Conservation (phyloP, 2,888 invertebrate species). For the Yponomeuta cagnagella region DNA sequence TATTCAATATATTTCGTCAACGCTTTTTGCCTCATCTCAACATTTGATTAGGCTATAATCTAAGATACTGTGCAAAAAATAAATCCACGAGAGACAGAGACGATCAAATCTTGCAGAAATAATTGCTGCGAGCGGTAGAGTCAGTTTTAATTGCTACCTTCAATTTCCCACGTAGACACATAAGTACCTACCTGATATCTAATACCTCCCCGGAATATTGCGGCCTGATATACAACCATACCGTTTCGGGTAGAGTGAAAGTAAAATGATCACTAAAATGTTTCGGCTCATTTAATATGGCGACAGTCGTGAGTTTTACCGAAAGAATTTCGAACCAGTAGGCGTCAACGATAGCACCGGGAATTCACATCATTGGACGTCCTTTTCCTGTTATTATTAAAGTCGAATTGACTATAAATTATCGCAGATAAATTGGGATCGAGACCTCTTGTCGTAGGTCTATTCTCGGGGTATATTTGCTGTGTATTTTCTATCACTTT, state of each 20-base stretch:
- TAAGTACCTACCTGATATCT: neutral
- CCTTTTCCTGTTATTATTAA: neutral
- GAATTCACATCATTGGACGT: neutral
- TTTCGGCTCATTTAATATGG: neutral
- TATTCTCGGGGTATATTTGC: neutral
- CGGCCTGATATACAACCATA: neutral
- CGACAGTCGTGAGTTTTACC: neutral
- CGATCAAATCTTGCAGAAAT: neutral
- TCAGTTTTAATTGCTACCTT: constrained; percentile 35
- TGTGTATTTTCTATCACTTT: too few relatives aligned
- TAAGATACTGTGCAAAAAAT: neutral
- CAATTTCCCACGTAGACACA: constrained; percentile 19
- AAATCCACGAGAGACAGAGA: neutral
- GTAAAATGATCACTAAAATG: neutral
- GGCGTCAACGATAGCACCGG: neutral
- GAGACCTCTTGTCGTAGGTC: neutral
- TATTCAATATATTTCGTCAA: neutral
- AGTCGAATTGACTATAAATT: neutral
- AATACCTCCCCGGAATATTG: neutral
- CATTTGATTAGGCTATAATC: neutral
- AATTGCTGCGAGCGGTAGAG: neutral
- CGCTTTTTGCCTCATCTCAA: neutral
- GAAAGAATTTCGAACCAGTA: neutral
- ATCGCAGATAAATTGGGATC: neutral
- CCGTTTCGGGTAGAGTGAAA: neutral